These are phyloP conservation scores for Dyspetes luteomarginatus DNA, from an alignment of 2,888 invertebrate genomes.

Conservation along the genomic window DNA sequence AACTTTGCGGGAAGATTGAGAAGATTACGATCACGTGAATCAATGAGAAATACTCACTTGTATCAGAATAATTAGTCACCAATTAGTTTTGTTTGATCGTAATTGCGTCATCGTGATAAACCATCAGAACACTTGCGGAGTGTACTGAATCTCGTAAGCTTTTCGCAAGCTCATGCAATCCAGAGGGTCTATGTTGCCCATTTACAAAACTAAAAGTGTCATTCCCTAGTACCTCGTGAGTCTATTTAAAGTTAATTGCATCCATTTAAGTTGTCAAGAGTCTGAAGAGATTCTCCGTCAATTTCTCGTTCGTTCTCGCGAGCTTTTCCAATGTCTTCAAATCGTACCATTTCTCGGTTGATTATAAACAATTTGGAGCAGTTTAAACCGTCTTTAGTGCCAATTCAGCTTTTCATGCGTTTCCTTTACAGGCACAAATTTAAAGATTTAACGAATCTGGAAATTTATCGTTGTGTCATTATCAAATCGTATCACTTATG, in stretches of 20 bases:
- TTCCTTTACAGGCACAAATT: not conserved
- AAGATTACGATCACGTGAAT: not conserved
- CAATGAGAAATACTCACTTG: not conserved
- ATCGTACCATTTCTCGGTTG: not conserved
- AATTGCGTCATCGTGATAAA: not conserved
- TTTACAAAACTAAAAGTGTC: not conserved
- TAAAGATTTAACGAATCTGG: not conserved
- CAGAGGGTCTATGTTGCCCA: not conserved
- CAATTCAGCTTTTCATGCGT: not conserved
- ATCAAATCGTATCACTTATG: not conserved
- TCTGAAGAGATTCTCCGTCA: not conserved
- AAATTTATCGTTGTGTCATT: not conserved
- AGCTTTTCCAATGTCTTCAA: not conserved
- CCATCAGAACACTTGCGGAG: no score
- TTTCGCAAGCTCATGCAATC: not conserved
- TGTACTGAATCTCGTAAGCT: conserved; percentile 1
- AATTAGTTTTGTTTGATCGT: conserved; percentile 13
- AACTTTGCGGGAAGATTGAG: no score
- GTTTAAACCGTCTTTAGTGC: not conserved
- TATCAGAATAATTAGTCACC: not conserved
- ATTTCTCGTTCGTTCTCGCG: conserved; percentile 4
- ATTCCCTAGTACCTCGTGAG: not conserved
- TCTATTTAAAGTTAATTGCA: not conserved
- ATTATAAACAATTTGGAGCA: not conserved
- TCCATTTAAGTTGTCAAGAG: not conserved